A percentile compares a stretch with the other conserved stretches of the same genome.
These are phyloP conservation scores for Limulus polyphemus DNA, from an alignment of 2,888 invertebrate genomes.

Conservation along the genomic window DNA sequence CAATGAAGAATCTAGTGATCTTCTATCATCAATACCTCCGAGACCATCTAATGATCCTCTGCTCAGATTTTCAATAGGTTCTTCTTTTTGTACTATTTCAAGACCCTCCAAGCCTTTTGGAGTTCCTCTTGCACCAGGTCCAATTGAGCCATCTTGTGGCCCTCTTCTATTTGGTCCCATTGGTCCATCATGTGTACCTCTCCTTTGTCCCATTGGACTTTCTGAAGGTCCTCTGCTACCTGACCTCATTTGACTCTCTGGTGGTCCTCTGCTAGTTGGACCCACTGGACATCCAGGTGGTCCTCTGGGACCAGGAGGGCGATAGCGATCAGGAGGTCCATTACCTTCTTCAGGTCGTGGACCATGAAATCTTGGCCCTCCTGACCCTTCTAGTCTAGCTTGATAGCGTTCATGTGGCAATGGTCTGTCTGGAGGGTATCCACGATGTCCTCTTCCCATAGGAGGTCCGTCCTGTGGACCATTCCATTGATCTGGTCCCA, in stretches of 20 bases:
- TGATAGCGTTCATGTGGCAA: not conserved
- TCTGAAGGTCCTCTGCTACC: too few species aligned
- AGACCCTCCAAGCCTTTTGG: too few species aligned
- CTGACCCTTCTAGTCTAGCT: too few species aligned
- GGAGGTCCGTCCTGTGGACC: not conserved
- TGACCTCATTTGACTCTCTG: conserved; percentile 8
- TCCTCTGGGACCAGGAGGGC: not conserved
- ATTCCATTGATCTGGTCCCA: not conserved
- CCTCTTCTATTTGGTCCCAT: not conserved
- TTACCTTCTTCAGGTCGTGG: not conserved
- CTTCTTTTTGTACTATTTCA: too few species aligned
- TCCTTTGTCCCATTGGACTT: conserved; percentile 1
- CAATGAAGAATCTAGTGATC: too few species aligned
- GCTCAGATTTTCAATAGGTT: too few species aligned
- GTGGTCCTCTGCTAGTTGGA: conserved; percentile 4
- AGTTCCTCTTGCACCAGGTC: not conserved
- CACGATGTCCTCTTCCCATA: not conserved
- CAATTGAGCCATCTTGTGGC: not conserved
- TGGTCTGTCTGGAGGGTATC: too few species aligned
- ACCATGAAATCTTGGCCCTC: not conserved
- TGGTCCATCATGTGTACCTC: not conserved
- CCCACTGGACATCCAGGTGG: conserved; percentile 1
- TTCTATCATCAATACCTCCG: too few species aligned
- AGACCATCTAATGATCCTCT: too few species aligned
- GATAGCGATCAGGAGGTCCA: not conserved